Evolutionary conservation across 2,113 vertebrate genomes (phyloP), one percentile per base, ranked within the genome.

Genomic region (Oncorhynchus mykiss): DNA sequence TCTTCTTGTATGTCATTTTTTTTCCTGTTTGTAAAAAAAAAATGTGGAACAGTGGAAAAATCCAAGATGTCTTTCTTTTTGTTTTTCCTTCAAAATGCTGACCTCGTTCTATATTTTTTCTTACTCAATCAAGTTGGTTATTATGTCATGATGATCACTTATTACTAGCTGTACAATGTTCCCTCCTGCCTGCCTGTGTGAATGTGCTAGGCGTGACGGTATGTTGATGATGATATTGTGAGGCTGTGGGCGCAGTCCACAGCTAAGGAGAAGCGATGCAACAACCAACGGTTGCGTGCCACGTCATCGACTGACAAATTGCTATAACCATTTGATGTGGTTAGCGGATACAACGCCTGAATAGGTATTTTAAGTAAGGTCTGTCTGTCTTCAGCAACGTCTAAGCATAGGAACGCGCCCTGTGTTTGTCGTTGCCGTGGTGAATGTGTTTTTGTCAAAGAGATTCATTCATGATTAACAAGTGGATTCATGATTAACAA

Each of bases 101-200:
- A 93, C 93, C 93, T 94, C 91, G 87, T 88, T 91, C 86, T 91
- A 79, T 91, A 85, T 82, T 88, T 70, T 87, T 85, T 88, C 87
- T 79, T 91, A 84, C 87, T 90, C 83, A 91, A 88, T 88, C 86
- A 85, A 90, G 86, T 92, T 91, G 82, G 83, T 92, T 91, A 86
- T 91, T 88, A 72, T 88, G 87, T 86, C 86, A 85, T 85, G 80
- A 88, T 79, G 76, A 90, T 91, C 86, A 90, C 90, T 89, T 92
- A 86, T 89, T 88, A 90, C 88, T 89, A 87, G 87, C 91, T 93
- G 89, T 93, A 89, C 80, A 87, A 92, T 86, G 85, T 89, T 89
- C 87, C 87, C 88, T 88, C 88, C 85, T 88, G 85, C 90, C 86
- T 89, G 90, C 89, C 89, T 88, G 78, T 87, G 89, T 89, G 88